phyloP scores from a whole-genome alignment of 2,888 invertebrate species.

The Anthophora plumipes region DNA sequence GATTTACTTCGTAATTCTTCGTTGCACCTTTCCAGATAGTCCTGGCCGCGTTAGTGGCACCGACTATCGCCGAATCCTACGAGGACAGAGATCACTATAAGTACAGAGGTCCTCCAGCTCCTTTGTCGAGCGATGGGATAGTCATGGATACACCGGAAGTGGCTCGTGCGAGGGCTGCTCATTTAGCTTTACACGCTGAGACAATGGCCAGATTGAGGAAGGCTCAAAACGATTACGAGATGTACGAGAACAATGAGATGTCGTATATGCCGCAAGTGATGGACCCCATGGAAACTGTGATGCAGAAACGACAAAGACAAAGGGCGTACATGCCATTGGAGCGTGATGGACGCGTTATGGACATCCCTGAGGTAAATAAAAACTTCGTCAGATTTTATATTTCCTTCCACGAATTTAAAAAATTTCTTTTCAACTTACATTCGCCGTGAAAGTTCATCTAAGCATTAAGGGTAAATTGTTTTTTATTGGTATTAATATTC shows the following conservation, averaged over 20 bases:
- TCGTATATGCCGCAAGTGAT: slow-evolving; percentile 15
- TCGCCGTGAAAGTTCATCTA: too few species aligned
- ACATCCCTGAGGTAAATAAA: slow-evolving; percentile 71
- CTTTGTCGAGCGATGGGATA: slow-evolving; percentile 74
- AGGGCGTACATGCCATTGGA: slow-evolving; percentile 67
- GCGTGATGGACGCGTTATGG: slow-evolving; percentile 71
- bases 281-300: slow-evolving; percentile 14
- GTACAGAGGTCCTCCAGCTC: slow-evolving; percentile 76
- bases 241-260: slow-evolving; percentile 44
- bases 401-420: too few species aligned
- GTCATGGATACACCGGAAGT: slow-evolving; percentile 80
- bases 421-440: too few species aligned
- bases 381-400: neutral
- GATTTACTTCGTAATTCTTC: neutral
- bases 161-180: slow-evolving; percentile 72
- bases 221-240: slow-evolving; percentile 37
- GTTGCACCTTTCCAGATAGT: slow-evolving; percentile 55
- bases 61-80: slow-evolving; percentile 40
- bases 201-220: slow-evolving; percentile 64
- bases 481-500: too few species aligned
- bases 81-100: slow-evolving; percentile 32
- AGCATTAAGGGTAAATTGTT: too few species aligned
- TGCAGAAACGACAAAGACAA: slow-evolving; percentile 30
- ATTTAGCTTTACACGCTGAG: slow-evolving; percentile 74
- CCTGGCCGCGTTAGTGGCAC: slow-evolving; percentile 36